phyloP scores from a whole-genome alignment of 1,140 invertebrate genomes.

The honey bee (Apis mellifera) region DNA sequence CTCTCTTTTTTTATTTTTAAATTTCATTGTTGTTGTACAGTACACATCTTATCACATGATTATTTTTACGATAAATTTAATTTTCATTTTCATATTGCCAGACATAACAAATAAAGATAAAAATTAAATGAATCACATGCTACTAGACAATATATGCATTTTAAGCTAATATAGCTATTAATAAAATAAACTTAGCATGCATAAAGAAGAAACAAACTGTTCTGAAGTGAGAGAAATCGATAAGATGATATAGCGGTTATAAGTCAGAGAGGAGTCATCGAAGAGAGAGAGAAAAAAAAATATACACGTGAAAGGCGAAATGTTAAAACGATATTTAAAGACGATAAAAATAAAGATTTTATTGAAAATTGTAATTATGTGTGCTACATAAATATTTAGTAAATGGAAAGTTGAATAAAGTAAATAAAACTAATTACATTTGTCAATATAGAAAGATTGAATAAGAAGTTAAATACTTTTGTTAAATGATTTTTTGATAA shows the following conservation, averaged over 20 bases:
- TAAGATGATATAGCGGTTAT: not conserved
- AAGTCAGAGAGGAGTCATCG: not conserved
- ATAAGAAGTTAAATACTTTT: not conserved
- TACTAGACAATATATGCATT: not conserved
- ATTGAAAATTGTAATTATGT: constrained; percentile 14
- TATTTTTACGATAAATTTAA: not conserved
- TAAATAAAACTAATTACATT: not conserved
- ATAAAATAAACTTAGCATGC: not conserved
- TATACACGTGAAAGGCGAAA: constrained; percentile 11
- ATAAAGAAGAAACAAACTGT: not conserved
- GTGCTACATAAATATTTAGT: too few relatives aligned
- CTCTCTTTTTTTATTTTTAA: not conserved
- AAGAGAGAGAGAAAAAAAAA: constrained; percentile 11
- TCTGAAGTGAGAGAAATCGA: constrained; percentile 24
- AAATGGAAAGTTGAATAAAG: constrained; percentile 5
- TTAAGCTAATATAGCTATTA: not conserved
- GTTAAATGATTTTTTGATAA: not conserved
- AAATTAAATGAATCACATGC: too few relatives aligned
- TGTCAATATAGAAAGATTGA: not conserved
- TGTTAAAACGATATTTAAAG: not conserved
- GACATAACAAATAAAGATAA: too few relatives aligned
- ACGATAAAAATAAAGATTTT: constrained; percentile 4
- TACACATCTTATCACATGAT: not conserved
- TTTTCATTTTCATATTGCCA: not conserved
- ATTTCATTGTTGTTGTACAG: not conserved